Percentiles rank a stretch among this genome's conserved stretches.
Evolutionary conservation across 1,140 invertebrate genomes (phyloP).

Genomic region (Streblospio benedicti): DNA sequence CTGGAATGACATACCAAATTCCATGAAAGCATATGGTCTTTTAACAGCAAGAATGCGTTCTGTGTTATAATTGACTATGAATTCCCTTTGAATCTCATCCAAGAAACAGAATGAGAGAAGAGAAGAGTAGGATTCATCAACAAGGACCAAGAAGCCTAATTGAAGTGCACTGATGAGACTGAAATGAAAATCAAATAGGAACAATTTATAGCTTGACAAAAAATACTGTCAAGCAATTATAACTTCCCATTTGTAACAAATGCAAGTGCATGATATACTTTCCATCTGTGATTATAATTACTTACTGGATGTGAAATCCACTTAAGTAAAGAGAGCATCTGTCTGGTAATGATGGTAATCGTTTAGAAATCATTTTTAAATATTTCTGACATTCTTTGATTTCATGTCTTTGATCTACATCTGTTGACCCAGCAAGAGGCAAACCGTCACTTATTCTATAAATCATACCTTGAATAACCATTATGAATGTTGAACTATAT

Average conservation of each 20-base stretch:
- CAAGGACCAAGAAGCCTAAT: slow-evolving; percentile 43
- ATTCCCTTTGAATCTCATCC: slow-evolving; percentile 49
- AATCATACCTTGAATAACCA: slow-evolving; percentile 27
- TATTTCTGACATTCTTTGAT: slow-evolving; percentile 40
- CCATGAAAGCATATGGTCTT: slow-evolving; percentile 47
- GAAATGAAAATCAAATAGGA: slow-evolving; percentile 23
- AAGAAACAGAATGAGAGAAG: slow-evolving; percentile 48
- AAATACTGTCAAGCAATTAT: neutral
- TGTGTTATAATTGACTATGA: slow-evolving; percentile 40
- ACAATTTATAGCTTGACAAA: neutral
- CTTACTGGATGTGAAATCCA: slow-evolving; percentile 37
- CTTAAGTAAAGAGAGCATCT: slow-evolving; percentile 32
- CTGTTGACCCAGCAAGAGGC: slow-evolving; percentile 42
- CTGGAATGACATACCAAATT: slow-evolving; percentile 43
- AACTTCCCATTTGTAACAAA: neutral
- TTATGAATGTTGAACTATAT: neutral
- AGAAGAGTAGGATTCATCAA: slow-evolving; percentile 42
- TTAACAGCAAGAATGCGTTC: slow-evolving; percentile 34
- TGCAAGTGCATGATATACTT: slow-evolving; percentile 7
- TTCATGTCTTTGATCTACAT: slow-evolving; percentile 33
- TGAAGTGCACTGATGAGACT: slow-evolving; percentile 44
- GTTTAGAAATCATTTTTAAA: slow-evolving; percentile 42
- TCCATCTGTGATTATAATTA: slow-evolving; percentile 15
- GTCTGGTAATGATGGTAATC: slow-evolving; percentile 34
- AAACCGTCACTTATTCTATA: slow-evolving; percentile 40